phyloP scores from a whole-genome alignment of 2,888 invertebrate genomes.

The Agrochola lota region DNA sequence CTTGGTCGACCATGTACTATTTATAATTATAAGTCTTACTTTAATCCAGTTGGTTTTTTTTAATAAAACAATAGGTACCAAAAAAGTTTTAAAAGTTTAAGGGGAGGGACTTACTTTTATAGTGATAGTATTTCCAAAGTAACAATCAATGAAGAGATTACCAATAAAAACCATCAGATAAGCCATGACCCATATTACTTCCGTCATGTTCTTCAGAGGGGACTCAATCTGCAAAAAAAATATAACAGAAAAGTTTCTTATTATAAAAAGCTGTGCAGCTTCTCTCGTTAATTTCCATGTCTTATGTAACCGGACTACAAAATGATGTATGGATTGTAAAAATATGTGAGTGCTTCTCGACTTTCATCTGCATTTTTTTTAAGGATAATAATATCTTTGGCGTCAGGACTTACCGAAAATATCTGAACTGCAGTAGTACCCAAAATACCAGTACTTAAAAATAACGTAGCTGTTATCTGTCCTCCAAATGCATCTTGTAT shows the following conservation, averaged over 20 bases:
- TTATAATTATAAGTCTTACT: not conserved
- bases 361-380: not conserved
- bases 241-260: too few relatives aligned
- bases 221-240: constrained; percentile 76
- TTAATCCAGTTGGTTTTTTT: not conserved
- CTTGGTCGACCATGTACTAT: too few relatives aligned
- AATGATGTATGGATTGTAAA: not conserved
- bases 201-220: constrained; percentile 70
- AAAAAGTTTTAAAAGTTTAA: too few relatives aligned
- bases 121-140: constrained; percentile 77
- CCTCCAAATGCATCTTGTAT: constrained; percentile 72
- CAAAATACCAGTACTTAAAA: constrained; percentile 70
- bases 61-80: too few relatives aligned
- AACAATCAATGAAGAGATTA: constrained; percentile 77
- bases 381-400: not conserved
- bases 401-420: constrained; percentile 71
- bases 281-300: not conserved
- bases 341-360: not conserved
- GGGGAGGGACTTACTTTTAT: constrained; percentile 70
- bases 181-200: constrained; percentile 74
- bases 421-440: constrained; percentile 78
- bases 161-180: constrained; percentile 71
- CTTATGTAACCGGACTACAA: not conserved
- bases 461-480: constrained; percentile 70
- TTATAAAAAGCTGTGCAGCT: not conserved